Evolutionary conservation across 2,797 vertebrate genomes (phyloP).

Genomic region (Trachops cirrhosus): DNA sequence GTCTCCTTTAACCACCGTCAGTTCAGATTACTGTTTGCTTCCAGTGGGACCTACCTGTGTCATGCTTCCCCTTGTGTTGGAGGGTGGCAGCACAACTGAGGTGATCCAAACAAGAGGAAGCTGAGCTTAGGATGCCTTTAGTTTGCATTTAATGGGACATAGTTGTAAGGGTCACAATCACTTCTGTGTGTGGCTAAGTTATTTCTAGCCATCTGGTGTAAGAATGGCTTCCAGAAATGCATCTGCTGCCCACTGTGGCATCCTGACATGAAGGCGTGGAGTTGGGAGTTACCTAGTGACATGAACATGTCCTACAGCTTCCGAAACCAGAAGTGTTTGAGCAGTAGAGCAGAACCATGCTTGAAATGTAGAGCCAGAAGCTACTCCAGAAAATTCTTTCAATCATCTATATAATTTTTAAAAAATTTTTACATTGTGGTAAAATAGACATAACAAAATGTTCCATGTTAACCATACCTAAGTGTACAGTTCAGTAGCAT

Average conservation of each 20-base stretch:
- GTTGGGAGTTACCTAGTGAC: background rate
- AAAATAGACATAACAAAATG: background rate
- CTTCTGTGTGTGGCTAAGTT: background rate
- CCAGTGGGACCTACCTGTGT: background rate
- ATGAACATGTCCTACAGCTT: fast-evolving
- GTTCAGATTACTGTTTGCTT: background rate
- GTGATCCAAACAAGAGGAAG: background rate
- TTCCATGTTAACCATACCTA: background rate
- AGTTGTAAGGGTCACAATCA: background rate
- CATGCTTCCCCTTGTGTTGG: background rate
- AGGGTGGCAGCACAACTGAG: background rate
- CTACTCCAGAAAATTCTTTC: background rate
- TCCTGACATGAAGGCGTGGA: background rate
- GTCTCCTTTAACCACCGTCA: background rate
- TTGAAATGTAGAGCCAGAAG: background rate
- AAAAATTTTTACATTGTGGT: background rate
- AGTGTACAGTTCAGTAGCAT: background rate
- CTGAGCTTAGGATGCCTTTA: background rate
- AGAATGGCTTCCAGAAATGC: background rate
- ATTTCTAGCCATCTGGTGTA: background rate
- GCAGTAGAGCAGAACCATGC: background rate
- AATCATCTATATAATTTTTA: background rate
- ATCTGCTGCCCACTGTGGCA: background rate
- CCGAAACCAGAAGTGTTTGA: background rate
- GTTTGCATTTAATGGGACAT: background rate